Evolutionary conservation across 2,797 vertebrate genomes (phyloP).

Genomic region (Cheirogaleus major): DNA sequence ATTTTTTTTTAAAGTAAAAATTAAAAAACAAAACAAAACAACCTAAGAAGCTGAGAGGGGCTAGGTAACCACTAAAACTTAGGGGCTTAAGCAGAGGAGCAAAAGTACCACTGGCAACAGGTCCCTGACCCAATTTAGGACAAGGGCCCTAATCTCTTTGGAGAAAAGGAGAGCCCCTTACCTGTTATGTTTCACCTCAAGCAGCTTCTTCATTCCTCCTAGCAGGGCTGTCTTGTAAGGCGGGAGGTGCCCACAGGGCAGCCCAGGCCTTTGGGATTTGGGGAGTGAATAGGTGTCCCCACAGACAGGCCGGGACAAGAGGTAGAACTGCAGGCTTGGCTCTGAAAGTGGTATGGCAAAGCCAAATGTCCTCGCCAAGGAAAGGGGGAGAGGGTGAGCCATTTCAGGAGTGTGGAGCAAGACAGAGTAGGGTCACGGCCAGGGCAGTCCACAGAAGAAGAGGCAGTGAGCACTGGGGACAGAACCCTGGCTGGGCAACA

Average conservation of each 20-base stretch:
- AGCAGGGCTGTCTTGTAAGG: not conserved
- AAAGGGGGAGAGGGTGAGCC: not conserved
- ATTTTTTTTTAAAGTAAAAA: too few species aligned
- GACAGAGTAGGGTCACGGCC: not conserved
- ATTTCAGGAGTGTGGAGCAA: slow-evolving; percentile 35
- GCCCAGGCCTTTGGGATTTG: not conserved
- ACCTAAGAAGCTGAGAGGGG: not conserved
- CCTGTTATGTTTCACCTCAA: not conserved
- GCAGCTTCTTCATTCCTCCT: not conserved
- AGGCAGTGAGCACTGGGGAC: not conserved
- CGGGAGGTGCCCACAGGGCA: not conserved
- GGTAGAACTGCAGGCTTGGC: not conserved
- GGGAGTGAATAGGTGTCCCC: not conserved
- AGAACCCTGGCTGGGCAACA: not conserved
- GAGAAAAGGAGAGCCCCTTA: not conserved
- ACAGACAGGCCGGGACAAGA: not conserved
- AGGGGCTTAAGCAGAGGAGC: not conserved
- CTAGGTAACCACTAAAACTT: not conserved
- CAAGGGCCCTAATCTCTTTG: not conserved
- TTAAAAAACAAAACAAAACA: not conserved
- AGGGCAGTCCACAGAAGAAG: not conserved
- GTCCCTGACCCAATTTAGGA: not conserved
- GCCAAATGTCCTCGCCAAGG: not conserved
- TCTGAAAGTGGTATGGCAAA: not conserved
- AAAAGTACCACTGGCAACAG: not conserved